Evolutionary conservation across 2,797 vertebrate genomes (phyloP).

Genomic region (Platalea minor): DNA sequence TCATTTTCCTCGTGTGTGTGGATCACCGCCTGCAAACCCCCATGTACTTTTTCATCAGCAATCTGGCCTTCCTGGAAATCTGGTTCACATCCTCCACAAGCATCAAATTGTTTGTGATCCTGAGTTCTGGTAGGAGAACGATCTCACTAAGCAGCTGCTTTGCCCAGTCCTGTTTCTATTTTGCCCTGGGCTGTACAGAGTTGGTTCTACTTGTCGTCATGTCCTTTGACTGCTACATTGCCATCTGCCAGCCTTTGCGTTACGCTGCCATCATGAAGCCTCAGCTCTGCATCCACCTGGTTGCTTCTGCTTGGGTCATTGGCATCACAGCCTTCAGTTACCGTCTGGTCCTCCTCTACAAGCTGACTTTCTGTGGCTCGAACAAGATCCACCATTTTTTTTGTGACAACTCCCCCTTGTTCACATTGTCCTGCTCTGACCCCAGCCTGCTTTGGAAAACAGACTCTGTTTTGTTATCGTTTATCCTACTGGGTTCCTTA

Average conservation of each 20-base stretch:
- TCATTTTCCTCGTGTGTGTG: too few species aligned
- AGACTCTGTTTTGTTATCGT: too few species aligned
- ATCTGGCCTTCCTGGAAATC: too few species aligned
- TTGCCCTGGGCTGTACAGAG: not conserved
- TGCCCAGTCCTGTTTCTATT: not conserved
- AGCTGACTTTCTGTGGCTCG: not conserved
- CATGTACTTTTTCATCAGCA: too few species aligned
- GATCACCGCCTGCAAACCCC: too few species aligned
- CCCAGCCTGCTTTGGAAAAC: not conserved
- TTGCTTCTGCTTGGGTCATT: not conserved
- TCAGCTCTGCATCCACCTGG: not conserved
- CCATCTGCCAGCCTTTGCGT: not conserved
- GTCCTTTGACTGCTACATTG: not conserved
- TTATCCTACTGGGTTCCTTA: too few species aligned
- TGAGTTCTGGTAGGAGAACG: too few species aligned
- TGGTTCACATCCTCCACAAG: too few species aligned
- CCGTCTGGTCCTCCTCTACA: not conserved
- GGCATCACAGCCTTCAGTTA: not conserved
- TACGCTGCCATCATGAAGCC: not conserved
- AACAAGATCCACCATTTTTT: not conserved
- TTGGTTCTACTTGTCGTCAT: not conserved
- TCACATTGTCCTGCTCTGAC: not conserved
- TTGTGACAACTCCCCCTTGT: not conserved
- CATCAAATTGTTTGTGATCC: too few species aligned
- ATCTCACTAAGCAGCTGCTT: too few species aligned